These are phyloP conservation scores for Ormyrus pomaceus DNA, from an alignment of 2,888 invertebrate genomes.

Conservation along the genomic window DNA sequence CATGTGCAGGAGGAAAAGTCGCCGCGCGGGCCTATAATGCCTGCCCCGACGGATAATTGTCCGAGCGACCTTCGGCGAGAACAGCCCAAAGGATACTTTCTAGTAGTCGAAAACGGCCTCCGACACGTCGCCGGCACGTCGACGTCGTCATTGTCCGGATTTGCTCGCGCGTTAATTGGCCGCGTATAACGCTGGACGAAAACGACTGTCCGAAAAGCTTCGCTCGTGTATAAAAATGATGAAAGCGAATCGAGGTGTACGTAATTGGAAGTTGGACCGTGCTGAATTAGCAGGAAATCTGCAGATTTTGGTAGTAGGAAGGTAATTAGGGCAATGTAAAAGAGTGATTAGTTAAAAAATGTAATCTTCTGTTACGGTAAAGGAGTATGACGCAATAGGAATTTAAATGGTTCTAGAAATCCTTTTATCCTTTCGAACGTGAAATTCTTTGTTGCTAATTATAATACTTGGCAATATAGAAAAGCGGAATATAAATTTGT, in stretches of 20 bases:
- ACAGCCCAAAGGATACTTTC: slow-evolving; percentile 30
- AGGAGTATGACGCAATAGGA: too few species aligned
- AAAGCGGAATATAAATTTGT: neutral
- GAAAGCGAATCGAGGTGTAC: slow-evolving; percentile 28
- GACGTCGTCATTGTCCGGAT: neutral
- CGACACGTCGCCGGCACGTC: neutral
- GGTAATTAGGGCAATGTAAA: too few species aligned
- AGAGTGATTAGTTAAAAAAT: too few species aligned
- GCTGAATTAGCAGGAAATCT: too few species aligned
- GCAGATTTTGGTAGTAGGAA: too few species aligned
- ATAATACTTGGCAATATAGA: neutral
- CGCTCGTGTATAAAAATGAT: neutral
- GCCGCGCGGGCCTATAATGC: neutral
- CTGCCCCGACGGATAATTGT: slow-evolving; percentile 33
- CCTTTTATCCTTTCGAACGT: too few species aligned
- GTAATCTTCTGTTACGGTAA: too few species aligned
- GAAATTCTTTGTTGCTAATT: too few species aligned
- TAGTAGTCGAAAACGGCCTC: slow-evolving; percentile 4
- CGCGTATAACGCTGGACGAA: neutral
- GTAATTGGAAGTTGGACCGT: slow-evolving; percentile 12
- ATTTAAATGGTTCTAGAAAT: too few species aligned
- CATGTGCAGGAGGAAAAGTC: neutral
- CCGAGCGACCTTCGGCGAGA: slow-evolving; percentile 34
- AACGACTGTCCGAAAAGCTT: neutral
- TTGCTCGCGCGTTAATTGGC: slow-evolving; percentile 36